Conservation (phyloP, 2,113 vertebrate genomes). For the Myocastor coypus region DNA sequence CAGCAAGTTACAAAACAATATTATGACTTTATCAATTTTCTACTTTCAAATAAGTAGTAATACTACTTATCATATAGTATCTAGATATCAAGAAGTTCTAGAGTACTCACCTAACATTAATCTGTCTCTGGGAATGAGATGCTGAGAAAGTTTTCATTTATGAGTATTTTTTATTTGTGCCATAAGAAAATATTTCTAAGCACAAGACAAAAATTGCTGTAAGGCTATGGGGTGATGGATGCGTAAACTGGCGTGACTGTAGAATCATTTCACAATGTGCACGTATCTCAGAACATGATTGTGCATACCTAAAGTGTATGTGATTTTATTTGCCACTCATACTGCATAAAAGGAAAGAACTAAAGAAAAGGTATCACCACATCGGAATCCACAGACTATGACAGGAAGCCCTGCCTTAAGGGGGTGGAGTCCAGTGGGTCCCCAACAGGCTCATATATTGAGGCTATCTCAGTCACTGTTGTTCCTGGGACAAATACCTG, state of each 20-base stretch:
- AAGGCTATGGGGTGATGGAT: background rate
- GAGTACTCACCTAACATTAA: background rate
- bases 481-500: too few species aligned
- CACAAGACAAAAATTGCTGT: background rate
- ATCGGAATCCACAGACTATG: background rate
- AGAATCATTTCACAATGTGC: background rate
- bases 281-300: background rate
- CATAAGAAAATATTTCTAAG: background rate
- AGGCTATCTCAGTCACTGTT: too few species aligned
- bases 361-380: background rate
- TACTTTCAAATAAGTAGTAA: background rate
- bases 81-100: background rate
- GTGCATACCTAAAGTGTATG: background rate
- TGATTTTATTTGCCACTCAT: background rate
- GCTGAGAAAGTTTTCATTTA: background rate
- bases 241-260: background rate
- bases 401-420: background rate
- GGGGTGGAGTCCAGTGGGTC: background rate
- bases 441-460: background rate
- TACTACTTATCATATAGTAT: background rate
- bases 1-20: background rate
- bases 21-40: background rate
- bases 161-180: background rate
- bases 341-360: background rate
- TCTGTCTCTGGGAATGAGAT: background rate